phyloP scores from a whole-genome alignment of 2,113 vertebrate genomes.

The Mormyrus iriodes region DNA sequence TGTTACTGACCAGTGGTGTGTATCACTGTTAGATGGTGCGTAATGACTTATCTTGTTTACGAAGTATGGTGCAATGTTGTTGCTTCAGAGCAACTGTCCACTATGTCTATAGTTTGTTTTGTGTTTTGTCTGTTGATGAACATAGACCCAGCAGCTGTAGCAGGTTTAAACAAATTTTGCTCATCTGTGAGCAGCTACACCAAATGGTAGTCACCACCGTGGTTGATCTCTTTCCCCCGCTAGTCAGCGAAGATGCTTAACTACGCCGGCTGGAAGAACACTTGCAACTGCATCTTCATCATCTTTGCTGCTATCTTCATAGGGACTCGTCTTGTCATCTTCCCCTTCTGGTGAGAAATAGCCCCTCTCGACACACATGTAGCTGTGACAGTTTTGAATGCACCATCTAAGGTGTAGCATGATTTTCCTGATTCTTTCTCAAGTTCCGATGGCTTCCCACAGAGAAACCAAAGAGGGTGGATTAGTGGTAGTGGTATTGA shows the following conservation, averaged over 20 bases:
- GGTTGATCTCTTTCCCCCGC: background rate
- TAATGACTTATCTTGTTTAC: background rate
- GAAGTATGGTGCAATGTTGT: background rate
- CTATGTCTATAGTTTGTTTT: background rate
- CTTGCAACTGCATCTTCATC: conserved; percentile 90
- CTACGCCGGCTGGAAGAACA: conserved; percentile 89
- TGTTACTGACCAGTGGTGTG: background rate
- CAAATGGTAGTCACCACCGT: background rate
- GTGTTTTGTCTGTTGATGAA: background rate
- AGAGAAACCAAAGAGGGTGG: background rate
- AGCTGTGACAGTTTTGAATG: background rate
- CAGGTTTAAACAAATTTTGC: background rate
- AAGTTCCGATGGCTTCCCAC: background rate
- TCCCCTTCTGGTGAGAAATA: conserved; percentile 80
- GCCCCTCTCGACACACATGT: background rate
- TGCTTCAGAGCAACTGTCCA: background rate
- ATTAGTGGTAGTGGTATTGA: background rate
- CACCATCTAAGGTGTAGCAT: background rate
- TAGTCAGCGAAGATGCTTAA: conserved; percentile 98
- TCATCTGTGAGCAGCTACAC: background rate
- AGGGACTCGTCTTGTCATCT: conserved; percentile 79
- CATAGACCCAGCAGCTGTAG: background rate
- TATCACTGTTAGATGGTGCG: background rate
- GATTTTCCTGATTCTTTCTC: background rate
- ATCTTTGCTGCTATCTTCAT: conserved; percentile 84